Evolutionary conservation across 23 tunicate species (phyloP).

Genomic region (Trididemnum clinides): DNA sequence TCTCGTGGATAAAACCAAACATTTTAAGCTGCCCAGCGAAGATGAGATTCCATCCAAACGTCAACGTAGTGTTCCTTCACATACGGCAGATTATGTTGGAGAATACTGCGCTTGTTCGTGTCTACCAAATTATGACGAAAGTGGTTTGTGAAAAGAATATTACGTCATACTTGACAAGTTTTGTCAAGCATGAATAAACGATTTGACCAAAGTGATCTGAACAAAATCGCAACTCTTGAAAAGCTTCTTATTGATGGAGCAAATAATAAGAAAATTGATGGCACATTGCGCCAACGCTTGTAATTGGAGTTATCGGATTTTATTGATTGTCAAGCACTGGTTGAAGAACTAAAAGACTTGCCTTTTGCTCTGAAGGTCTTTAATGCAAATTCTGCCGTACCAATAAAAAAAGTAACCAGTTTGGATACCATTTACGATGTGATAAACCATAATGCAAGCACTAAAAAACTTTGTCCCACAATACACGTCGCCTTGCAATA

Average conservation of each 20-base stretch:
- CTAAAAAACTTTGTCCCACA: conserved; percentile 23
- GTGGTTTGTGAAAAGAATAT: conserved; percentile 22
- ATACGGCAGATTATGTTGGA: conserved; percentile 23
- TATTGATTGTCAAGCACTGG: conserved; percentile 33
- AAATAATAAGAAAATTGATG: conserved; percentile 23
- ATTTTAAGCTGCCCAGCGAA: conserved; percentile 27
- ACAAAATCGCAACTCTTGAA: conserved; percentile 13
- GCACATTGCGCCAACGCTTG: conserved; percentile 33
- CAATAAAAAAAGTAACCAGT: conserved; percentile 23
- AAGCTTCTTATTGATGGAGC: conserved; percentile 28
- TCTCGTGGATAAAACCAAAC: conserved; percentile 23
- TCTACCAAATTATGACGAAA: conserved; percentile 30
- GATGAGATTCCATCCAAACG: conserved; percentile 23
- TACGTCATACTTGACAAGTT: conserved; percentile 29
- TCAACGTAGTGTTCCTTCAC: conserved; percentile 19
- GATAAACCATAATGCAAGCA: conserved; percentile 27
- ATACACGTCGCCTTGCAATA: conserved; percentile 23
- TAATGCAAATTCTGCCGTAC: conserved; percentile 27
- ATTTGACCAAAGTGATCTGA: conserved; percentile 27
- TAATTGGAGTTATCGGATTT: conserved; percentile 16
- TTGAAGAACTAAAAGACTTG: conserved; percentile 28
- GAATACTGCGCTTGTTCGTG: conserved; percentile 26
- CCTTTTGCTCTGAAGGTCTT: conserved; percentile 23
- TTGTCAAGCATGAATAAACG: conserved; percentile 27
- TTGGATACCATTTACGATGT: conserved; percentile 30